These are phyloP conservation scores for Serripes groenlandicus DNA, from an alignment of 2,888 invertebrate species.

Conservation along the genomic window DNA sequence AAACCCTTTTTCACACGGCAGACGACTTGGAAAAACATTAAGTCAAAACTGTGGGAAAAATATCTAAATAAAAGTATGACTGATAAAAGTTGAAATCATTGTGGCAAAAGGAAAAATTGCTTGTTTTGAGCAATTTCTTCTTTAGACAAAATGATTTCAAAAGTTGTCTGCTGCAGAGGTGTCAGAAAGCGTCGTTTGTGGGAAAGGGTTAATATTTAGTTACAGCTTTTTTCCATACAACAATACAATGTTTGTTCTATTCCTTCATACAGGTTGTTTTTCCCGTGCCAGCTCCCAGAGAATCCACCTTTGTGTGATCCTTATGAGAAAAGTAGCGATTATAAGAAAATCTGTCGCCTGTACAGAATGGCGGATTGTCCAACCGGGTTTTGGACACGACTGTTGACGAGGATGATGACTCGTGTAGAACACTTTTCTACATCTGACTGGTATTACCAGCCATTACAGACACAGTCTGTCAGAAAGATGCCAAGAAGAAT, in stretches of 20 bases:
- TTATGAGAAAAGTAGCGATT: background rate
- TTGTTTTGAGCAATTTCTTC: too few relatives aligned
- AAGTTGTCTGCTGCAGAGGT: too few relatives aligned
- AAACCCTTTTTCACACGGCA: too few relatives aligned
- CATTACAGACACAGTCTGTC: constrained; percentile 37
- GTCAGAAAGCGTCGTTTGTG: too few relatives aligned
- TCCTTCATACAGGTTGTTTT: constrained; percentile 74
- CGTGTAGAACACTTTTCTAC: constrained; percentile 66
- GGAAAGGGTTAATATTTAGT: background rate
- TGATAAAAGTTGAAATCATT: too few relatives aligned
- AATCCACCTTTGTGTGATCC: constrained; percentile 60
- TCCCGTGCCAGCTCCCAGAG: constrained; percentile 78
- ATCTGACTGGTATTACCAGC: constrained; percentile 61
- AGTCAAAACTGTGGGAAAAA: too few relatives aligned
- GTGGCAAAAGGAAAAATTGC: too few relatives aligned
- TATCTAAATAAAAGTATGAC: too few relatives aligned
- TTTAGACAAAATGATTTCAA: too few relatives aligned
- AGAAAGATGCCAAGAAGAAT: constrained; percentile 26
- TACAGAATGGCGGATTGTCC: constrained; percentile 81
- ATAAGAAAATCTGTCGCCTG: constrained; percentile 71
- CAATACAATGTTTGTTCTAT: background rate
- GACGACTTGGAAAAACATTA: too few relatives aligned
- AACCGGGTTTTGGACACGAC: constrained; percentile 81
- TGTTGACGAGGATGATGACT: constrained; percentile 79
- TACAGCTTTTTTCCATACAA: too few relatives aligned